Conservation (phyloP, 2,113 vertebrate genomes). For the Oryzias melastigma region DNA sequence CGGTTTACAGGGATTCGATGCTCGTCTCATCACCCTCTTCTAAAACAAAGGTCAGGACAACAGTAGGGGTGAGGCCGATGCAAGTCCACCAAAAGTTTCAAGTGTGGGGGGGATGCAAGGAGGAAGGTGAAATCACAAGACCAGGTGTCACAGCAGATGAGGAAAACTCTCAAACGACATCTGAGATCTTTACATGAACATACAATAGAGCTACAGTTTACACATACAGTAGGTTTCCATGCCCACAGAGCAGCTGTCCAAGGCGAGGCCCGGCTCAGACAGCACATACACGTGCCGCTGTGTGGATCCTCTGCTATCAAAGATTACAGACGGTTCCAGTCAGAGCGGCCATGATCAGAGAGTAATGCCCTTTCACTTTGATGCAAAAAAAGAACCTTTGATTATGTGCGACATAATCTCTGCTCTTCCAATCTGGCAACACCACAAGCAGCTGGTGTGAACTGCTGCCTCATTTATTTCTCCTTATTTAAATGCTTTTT, state of each 20-base stretch:
- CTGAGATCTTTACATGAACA: slow-evolving; percentile 70
- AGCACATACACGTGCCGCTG: background rate
- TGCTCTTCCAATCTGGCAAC: slow-evolving; percentile 10
- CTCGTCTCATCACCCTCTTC: slow-evolving; percentile 57
- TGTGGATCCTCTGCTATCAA: slow-evolving; percentile 1
- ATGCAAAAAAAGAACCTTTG: slow-evolving; percentile 26
- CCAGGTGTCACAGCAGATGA: slow-evolving; percentile 65
- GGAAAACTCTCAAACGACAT: slow-evolving; percentile 61
- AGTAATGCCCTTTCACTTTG: slow-evolving; percentile 42
- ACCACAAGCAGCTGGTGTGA: background rate
- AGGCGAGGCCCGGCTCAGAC: slow-evolving; percentile 9
- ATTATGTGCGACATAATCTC: slow-evolving; percentile 14
- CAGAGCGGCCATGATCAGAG: slow-evolving; percentile 20
- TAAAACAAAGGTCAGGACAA: slow-evolving; percentile 70
- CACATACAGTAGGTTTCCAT: slow-evolving; percentile 49
- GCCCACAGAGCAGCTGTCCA: slow-evolving; percentile 30
- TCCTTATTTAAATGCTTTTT: no score
- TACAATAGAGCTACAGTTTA: slow-evolving; percentile 60
- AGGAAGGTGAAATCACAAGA: slow-evolving; percentile 62
- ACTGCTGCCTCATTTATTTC: no score
- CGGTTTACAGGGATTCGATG: slow-evolving; percentile 71
- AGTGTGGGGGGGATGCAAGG: slow-evolving; percentile 4
- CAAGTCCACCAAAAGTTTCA: slow-evolving; percentile 54
- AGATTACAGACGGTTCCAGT: background rate
- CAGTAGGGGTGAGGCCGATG: slow-evolving; percentile 57